Evolutionary conservation across 2,888 invertebrate genomes (phyloP), one percentile per base, ranked within the genome.

Genomic region (Dinocampus coccinellae): DNA sequence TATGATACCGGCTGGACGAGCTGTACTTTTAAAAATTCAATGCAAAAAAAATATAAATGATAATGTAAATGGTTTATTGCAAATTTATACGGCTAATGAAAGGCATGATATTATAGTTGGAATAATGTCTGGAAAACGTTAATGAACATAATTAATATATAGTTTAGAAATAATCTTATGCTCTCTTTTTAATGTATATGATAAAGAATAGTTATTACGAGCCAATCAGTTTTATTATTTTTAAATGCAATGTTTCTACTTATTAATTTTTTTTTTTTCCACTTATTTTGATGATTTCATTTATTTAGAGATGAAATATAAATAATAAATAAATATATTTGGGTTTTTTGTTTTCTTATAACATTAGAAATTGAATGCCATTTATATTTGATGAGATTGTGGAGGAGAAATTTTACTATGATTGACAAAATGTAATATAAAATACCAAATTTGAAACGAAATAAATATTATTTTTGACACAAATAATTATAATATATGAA

Each of bases 21-120:
- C 74, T 9, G 82, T 84, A 63, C 76, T 80, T 2, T 69, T 84
- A 16, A 81, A 80, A n/a, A 72, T 84, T 61, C 78, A 80, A 13
- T 83, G 82, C 65, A 82, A 78, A 22, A 80, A 78, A 26, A 76
- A 67, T 60, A 62, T 82, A 2, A 16, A 7, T 2, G 75, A 79
- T 24, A 78, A 76, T 6, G 73, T 82, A 1, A 77, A 80, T 1
- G 80, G 80, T 4, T 53, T 78, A 24, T 78, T 84, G 3, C 77
- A 80, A 62, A 79, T 84, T 69, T 82, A 78, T 63, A 84, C 81
- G 13, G 78, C 79, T 34, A 84, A 84, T 33, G 77, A 78, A 13
- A 83, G 80, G 39, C 75, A 79, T n/a, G 78, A 80, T 52, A 77
- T 80, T 53, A 58, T 67, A 24, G 77, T 80, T 42, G 76, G 60